Base-by-base conservation (phyloP, 2,113 vertebrate species). In the Centropus bengalensis region DNA sequence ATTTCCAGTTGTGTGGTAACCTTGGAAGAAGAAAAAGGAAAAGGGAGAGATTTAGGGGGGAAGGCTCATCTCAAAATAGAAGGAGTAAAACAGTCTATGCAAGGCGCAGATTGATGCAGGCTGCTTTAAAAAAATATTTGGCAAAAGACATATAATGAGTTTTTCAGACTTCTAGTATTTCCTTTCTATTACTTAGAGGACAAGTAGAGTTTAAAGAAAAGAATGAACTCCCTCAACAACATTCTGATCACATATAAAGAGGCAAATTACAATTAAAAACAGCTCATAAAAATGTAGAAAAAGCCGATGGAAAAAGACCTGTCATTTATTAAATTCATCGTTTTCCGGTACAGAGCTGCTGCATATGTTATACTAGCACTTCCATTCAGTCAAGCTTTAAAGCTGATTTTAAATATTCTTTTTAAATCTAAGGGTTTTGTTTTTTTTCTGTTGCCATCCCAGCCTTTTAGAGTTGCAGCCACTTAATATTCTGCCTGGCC, bases 161-260 rank as follows among this genome's bases (percentile, higher is more conserved):
- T 93, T 88, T 86, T 93, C 82, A 95, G 68, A 49, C 47, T 78
- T 86, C 30, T 75, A 42, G n/a, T 80, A n/a, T 88, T 91, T 91
- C 10, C 22, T 60, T 54, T 67, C 59, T 75, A 21, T 52, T 30
- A 42, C 85, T 86, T 89, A 63, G 85, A 78, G 52, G 16, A 90
- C 27, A 90, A 80, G 47, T 5, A 55, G 30, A 81, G 13, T 68
- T 94, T 64, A 42, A 74, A 38, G 16, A 89, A 95, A 84, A 54
- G 24, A 49, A 26, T 9, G 0, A 67, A 2, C 24, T 76, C 40
- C 24, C 11, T 79, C 82, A 55, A 58, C n/a, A 92, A 38, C 12
- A 49, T 63, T 69, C 12, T 83, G 52, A 83, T 84, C 9, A 82
- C 22, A 38, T 73, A 68, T 14, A 84, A 83, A 49, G 21, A 68